Evolutionary conservation across 2,113 vertebrate genomes (phyloP), one percentile per base, ranked within the genome.

Genomic region (Parus major): DNA sequence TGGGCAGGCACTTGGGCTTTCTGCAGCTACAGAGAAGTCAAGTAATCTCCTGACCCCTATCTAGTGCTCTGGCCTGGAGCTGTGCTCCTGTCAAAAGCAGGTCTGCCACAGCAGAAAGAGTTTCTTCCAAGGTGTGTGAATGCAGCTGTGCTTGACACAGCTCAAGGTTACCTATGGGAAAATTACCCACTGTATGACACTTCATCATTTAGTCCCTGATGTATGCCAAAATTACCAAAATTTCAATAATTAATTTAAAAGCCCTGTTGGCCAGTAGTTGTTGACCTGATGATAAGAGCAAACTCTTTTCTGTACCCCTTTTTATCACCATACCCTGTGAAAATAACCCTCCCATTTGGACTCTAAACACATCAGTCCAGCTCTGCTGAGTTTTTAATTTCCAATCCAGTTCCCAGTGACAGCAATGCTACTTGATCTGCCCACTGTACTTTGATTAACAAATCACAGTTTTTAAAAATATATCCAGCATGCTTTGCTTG

Each of bases 331-430:
- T 44, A 52, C 25, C 21, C 87, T 82, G 41, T 82, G 33, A 89
- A 92, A 95, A 87, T 39, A 89, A 57, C 46, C 20, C 8, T 24
- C 65, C 18, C 69, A 47, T 60, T 36, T 66, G 59, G 46, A 64
- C 73, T 56, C 39, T 69, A 88, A 92, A 85, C 42, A 55, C 19
- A 50, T 31, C 81, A 68, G 63, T 77, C 82, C 63, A 90, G 36
- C 49, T 33, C 39, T 82, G 47, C 59, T 56, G 75, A 80, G 70
- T 93, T 95, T 96, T 93, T 91, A 9, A 92, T 82, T 96, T 93
- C 90, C 77, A 89, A 85, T 91, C 61, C n/a, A 79, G 14, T 87
- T 93, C 64, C 42, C 92, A 63, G 35, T 88, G 96, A 95, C 78
- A 93, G 73, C 49, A 89, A 82, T 80, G 59, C 44, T 72, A 47